Evolutionary conservation across 2,888 invertebrate genomes (phyloP).

Genomic region (Onthophagus sagittarius): DNA sequence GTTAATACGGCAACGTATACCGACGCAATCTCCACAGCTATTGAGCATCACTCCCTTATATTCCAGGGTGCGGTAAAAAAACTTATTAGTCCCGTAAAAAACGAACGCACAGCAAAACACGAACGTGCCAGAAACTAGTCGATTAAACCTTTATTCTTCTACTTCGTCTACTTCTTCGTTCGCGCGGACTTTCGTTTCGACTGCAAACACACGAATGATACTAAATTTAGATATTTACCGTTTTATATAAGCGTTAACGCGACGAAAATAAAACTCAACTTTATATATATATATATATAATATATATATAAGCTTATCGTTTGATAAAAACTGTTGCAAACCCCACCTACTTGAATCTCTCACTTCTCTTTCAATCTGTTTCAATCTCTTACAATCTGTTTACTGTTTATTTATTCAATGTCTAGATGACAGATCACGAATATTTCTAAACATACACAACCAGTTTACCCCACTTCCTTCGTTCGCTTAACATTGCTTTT

Average conservation of each 20-base stretch:
- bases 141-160: not conserved
- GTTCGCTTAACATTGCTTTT: not conserved
- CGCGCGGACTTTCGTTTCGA: not conserved
- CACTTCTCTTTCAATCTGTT: no score
- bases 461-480: not conserved
- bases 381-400: no score
- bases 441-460: not conserved
- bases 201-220: not conserved
- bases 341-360: not conserved
- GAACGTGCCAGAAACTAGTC: not conserved
- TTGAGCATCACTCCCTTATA: conserved; percentile 46
- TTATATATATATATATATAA: no score
- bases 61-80: conserved; percentile 20
- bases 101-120: not conserved
- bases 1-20: conserved; percentile 84
- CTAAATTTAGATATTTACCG: not conserved
- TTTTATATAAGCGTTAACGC: not conserved
- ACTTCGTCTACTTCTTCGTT: not conserved
- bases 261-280: not conserved
- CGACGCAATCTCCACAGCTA: conserved; percentile 78
- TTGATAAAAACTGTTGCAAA: not conserved
- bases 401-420: not conserved
- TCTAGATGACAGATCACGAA: not conserved
- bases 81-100: conserved; percentile 2
- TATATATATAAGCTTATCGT: not conserved